A percentile compares a stretch with the other conserved stretches of the same genome.
Evolutionary conservation across 1,140 invertebrate genomes (phyloP).

Genomic region (Saxidomus purpurata): DNA sequence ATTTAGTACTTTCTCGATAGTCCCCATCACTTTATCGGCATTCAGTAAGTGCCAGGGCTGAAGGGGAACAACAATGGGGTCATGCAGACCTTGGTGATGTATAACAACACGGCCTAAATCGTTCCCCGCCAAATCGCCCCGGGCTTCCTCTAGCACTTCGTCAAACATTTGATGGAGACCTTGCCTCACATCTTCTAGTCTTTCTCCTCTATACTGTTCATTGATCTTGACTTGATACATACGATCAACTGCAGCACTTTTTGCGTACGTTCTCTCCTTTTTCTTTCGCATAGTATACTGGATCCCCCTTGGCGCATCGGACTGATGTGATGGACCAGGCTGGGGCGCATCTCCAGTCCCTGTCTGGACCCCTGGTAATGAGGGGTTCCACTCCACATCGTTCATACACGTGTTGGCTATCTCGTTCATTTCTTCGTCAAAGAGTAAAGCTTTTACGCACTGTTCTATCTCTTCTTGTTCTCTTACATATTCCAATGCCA

Average conservation of each 20-base stretch:
- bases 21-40: constrained; percentile 11
- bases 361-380: neutral
- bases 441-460: neutral
- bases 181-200: neutral
- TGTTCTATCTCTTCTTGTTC: too few relatives aligned
- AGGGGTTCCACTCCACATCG: constrained; percentile 24
- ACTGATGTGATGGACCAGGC: neutral
- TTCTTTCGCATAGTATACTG: neutral
- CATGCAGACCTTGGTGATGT: neutral
- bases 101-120: too few relatives aligned
- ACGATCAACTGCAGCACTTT: constrained; percentile 23
- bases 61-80: constrained; percentile 22
- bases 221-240: constrained; percentile 40
- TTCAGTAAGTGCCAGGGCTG: constrained; percentile 1
- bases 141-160: neutral
- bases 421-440: constrained; percentile 27
- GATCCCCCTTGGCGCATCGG: neutral
- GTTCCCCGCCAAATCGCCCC: too few relatives aligned
- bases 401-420: neutral
- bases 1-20: constrained; percentile 33
- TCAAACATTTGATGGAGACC: too few relatives aligned
- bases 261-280: neutral
- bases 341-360: neutral
- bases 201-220: constrained; percentile 1
- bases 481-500: neutral